Percentiles rank a stretch among this genome's conserved stretches.
These are phyloP conservation scores for Lagocephalus sceleratus DNA, from an alignment of 2,797 vertebrate genomes.

Conservation along the genomic window DNA sequence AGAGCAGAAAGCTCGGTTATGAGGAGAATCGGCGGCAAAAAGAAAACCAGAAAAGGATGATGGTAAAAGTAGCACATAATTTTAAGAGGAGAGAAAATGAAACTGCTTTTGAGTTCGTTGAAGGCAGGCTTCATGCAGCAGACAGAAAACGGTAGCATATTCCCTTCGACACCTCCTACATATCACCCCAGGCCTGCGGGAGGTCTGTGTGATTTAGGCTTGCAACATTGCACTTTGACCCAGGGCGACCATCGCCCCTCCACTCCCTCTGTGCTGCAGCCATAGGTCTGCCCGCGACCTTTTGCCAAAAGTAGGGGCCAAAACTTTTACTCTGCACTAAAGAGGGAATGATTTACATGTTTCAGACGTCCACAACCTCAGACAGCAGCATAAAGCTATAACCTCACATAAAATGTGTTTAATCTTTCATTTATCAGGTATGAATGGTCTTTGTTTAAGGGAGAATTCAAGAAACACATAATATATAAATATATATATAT, in stretches of 20 bases:
- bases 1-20: conserved; percentile 20
- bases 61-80: conserved; percentile 57
- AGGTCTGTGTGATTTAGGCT: conserved; percentile 42
- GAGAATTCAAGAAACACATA: conserved; percentile 32
- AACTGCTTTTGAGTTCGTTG: conserved; percentile 39
- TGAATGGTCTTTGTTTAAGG: conserved; percentile 47
- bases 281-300: conserved; percentile 26
- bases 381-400: conserved; percentile 57
- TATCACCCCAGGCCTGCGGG: conserved; percentile 32
- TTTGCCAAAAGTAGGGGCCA: conserved; percentile 50
- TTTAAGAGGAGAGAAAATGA: conserved; percentile 19
- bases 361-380: conserved; percentile 49
- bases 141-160: conserved; percentile 57
- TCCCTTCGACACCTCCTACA: conserved; percentile 35
- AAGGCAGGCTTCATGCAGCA: conserved; percentile 47
- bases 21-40: conserved; percentile 33
- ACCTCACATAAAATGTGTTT: conserved; percentile 54
- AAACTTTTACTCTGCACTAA: conserved; percentile 42
- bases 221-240: conserved; percentile 67
- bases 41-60: too few species aligned
- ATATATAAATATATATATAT: neutral
- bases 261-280: conserved; percentile 32
- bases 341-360: conserved; percentile 35
- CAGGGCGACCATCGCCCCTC: conserved; percentile 28
- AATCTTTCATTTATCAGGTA: conserved; percentile 53